Evolutionary conservation across 2,797 vertebrate genomes (phyloP), one percentile per base, ranked within the genome.

Genomic region (Bradypodion ventrale): DNA sequence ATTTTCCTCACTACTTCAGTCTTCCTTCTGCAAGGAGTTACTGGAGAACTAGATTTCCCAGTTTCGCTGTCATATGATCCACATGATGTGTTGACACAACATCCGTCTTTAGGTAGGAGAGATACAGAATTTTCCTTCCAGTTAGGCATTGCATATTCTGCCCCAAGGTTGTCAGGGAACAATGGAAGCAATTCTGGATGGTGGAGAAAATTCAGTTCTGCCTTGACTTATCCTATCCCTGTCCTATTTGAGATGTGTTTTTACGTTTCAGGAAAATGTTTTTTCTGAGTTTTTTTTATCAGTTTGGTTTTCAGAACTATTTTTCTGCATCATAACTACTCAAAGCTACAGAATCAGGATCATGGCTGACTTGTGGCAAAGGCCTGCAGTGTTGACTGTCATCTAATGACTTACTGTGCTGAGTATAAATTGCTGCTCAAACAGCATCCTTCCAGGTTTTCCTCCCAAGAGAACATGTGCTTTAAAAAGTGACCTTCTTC

Each of bases 391-490:
- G 85, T 46, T 84, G 89, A 89, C 85, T 80, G 87, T 89, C 65
- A 90, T 78, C 92, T 91, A 91, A 92, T 92, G 90, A 91, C 92
- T 93, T 92, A 87, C 89, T 93, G 85, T 89, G 86, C 82, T 60
- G 88, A 78, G 86, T 93, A 89, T 93, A 92, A 93, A 92, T 94
- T 94, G 92, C 91, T 92, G 91, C 91, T 92, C 91, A 88, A 93
- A 94, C 86, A 93, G 92, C 91, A 88, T 94, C 92, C 85, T 93
- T 94, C 94, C 90, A 91, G 91, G 90, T 92, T 94, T 93, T 93
- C 88, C 91, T 94, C 93, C 90, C 92, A 89, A 91, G 93, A 92
- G 93, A 93, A 75, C 52, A 91, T 90, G 84, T 87, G 89, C 91
- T 94, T 92, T 94, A 92, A 91, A 94, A 87, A 89, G 87, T 95